A percentile compares a stretch with the other conserved stretches of the same genome.
Evolutionary conservation across 1,140 invertebrate genomes (phyloP).

Genomic region (Drosophila ananassae): DNA sequence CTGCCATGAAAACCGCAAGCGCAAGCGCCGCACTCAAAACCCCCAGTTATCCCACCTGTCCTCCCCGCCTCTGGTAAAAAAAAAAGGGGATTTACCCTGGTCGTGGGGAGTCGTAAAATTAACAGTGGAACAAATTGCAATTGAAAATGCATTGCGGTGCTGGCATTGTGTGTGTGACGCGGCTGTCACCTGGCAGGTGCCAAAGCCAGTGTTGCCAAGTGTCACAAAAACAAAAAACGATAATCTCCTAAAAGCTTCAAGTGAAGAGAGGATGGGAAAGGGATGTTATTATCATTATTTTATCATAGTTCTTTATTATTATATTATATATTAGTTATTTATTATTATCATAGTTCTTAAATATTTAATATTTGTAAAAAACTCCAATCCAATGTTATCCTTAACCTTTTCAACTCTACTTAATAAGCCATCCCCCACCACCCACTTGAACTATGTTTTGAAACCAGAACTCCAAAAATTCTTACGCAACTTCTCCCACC

Average conservation of each 20-base stretch:
- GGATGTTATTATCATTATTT: too few relatives aligned
- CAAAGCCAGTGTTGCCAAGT: slow-evolving; percentile 22
- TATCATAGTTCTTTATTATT: too few relatives aligned
- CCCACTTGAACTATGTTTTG: slow-evolving; percentile 11
- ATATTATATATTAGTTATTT: too few relatives aligned
- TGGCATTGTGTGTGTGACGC: not conserved
- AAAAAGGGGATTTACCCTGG: slow-evolving; percentile 37
- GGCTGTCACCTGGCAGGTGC: slow-evolving; percentile 31
- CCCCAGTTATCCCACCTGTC: slow-evolving; percentile 7
- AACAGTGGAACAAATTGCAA: slow-evolving; percentile 57
- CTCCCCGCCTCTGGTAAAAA: not conserved
- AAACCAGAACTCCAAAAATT: slow-evolving; percentile 44
- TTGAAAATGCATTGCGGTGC: slow-evolving; percentile 50
- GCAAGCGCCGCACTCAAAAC: slow-evolving; percentile 34
- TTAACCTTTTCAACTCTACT: not conserved
- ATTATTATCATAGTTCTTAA: too few relatives aligned
- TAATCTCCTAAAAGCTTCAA: slow-evolving; percentile 14
- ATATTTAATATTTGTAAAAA: too few relatives aligned
- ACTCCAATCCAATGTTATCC: not conserved
- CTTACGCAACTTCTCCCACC: slow-evolving; percentile 69
- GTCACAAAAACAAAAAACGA: not conserved
- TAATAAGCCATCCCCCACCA: not conserved
- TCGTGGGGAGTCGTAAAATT: slow-evolving; percentile 50
- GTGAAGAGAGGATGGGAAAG: not conserved
- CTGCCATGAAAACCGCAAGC: slow-evolving; percentile 61